Conservation (phyloP, 2,113 vertebrate species). For the Tychaedon coryphoeus region DNA sequence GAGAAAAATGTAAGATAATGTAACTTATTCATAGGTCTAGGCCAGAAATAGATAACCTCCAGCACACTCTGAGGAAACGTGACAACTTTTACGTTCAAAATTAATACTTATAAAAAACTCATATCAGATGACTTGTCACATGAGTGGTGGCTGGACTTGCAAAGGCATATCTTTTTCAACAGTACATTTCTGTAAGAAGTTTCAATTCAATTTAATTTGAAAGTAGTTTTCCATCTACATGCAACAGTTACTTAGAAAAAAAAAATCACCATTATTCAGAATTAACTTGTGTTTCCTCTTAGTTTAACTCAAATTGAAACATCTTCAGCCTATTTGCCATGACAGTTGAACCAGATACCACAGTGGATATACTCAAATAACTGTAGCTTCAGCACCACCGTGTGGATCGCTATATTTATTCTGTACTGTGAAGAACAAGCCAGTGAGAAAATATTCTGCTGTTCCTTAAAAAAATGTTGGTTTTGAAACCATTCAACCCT, state of each 20-base stretch:
- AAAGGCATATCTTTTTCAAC: neutral
- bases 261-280: neutral
- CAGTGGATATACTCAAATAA: neutral
- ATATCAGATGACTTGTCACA: neutral
- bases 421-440: neutral
- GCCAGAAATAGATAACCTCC: neutral
- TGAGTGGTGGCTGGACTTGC: neutral
- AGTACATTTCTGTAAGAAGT: neutral
- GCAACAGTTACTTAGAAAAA: neutral
- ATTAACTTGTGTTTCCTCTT: neutral
- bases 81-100: neutral
- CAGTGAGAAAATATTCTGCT: neutral
- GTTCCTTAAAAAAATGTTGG: neutral
- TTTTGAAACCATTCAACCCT: neutral
- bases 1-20: neutral
- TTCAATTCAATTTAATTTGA: neutral
- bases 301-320: neutral
- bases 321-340: neutral
- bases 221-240: neutral
- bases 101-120: neutral
- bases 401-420: neutral
- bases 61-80: neutral
- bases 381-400: conserved; percentile 41
- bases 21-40: neutral
- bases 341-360: neutral